Base-by-base conservation (phyloP, 2,888 invertebrate genomes). In the Eulithis prunata region DNA sequence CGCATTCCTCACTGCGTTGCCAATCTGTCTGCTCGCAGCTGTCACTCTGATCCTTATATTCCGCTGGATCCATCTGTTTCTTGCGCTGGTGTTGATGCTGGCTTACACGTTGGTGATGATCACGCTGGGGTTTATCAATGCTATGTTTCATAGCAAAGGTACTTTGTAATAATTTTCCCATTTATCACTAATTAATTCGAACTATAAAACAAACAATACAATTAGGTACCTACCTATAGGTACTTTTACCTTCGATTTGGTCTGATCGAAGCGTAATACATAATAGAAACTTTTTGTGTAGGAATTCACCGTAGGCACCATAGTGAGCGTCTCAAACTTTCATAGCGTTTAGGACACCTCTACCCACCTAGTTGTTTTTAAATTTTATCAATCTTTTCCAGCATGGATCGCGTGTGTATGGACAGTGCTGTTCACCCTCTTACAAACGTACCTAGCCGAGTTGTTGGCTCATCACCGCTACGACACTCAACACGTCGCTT, bases 41-140 rank as follows among this genome's bases (percentile, higher is more conserved):
- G 65, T 88, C 52, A 78, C 87, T 0, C 80, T 91, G 28, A 88
- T 88, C 65, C 79, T 89, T 45, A 85, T 90, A 68, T 91, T 91
- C 80, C 77, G 91, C 12, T 91, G 91, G 91, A 87, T 91, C 69
- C 85, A 90, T 57, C 70, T 90, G 13, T n/a, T 88, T 2, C 77
- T 77, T 57, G 84, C 86, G 0, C 68, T 91, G 32, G 53, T 87
- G 49, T 78, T 87, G 8, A 65, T 90, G 49, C 69, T 88, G 1
- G 77, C 81, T 0, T 91, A 91, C 69, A 69, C 82, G n/a, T 80
- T 85, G 0, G 84, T 90, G 4, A 88, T 89, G 85, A 79, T 86
- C 14, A 85, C 89, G 85, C 66, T 86, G 0, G 85, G 89, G 0
- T 65, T 90, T n/a, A 83, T 91, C 41, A 86, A 89, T 85, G 84